A percentile compares a stretch with the other conserved stretches of the same genome.
Evolutionary conservation across 2,113 vertebrate species (phyloP).

Genomic region (Butorides virescens): DNA sequence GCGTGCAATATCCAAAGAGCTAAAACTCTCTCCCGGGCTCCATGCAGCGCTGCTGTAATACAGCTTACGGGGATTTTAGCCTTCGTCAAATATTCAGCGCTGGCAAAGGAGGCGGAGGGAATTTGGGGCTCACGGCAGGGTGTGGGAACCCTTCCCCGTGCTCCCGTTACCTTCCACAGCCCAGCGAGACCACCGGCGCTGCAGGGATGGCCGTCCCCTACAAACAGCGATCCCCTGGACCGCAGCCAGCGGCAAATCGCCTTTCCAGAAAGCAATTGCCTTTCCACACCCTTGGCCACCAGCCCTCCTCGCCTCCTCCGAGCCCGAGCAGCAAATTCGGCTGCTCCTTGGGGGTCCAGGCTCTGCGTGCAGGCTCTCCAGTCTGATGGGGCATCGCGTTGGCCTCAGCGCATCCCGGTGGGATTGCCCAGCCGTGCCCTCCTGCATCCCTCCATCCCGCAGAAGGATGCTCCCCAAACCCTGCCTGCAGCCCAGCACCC

Average conservation of each 20-base stretch:
- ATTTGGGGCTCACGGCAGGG: accelerated
- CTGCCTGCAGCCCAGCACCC: not conserved
- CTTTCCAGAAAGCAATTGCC: not conserved
- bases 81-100: not conserved
- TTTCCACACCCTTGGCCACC: not conserved
- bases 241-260: not conserved
- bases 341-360: not conserved
- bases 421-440: not conserved
- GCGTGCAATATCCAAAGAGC: not conserved
- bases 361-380: accelerated
- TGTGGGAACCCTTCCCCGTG: not conserved
- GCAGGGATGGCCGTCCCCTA: accelerated
- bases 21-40: not conserved
- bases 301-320: not conserved
- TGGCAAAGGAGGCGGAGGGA: accelerated
- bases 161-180: not conserved
- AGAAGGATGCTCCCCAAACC: not conserved
- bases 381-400: accelerated
- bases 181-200: accelerated
- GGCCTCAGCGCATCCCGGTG: not conserved
- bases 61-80: not conserved
- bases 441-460: not conserved
- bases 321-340: not conserved
- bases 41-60: not conserved
- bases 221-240: accelerated